Evolutionary conservation across 2,888 invertebrate genomes (phyloP).

Genomic region (Celastrina argiolus): DNA sequence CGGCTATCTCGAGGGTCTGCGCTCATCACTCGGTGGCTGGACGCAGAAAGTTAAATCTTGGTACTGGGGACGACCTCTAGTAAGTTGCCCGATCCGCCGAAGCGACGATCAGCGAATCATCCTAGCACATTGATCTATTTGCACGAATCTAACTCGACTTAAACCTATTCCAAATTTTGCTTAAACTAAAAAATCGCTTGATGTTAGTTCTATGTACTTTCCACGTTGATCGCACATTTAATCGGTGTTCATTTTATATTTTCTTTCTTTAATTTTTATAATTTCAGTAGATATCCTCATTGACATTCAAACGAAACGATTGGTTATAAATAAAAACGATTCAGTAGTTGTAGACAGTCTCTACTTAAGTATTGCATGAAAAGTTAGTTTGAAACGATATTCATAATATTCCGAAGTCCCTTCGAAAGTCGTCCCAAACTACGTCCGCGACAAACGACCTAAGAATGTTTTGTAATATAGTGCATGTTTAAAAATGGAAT

Average conservation of each 20-base stretch:
- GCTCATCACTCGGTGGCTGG: constrained; percentile 96
- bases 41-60: constrained; percentile 98
- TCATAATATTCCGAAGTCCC: constrained; percentile 22
- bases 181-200: constrained; percentile 68
- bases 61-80: constrained; percentile 98
- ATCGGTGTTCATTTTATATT: constrained; percentile 54
- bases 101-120: constrained; percentile 64
- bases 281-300: constrained; percentile 49
- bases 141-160: constrained; percentile 41
- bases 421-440: constrained; percentile 31
- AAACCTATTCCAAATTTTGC: constrained; percentile 62
- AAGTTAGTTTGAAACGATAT: constrained; percentile 39
- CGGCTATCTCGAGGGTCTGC: constrained; percentile 95
- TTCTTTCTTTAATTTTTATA: constrained; percentile 41
- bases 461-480: constrained; percentile 33
- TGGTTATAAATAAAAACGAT: constrained; percentile 31
- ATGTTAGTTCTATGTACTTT: constrained; percentile 59
- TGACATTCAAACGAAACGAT: constrained; percentile 51
- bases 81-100: constrained; percentile 83
- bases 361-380: constrained; percentile 65
- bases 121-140: constrained; percentile 64
- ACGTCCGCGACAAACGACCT: constrained; percentile 29
- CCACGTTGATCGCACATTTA: constrained; percentile 71
- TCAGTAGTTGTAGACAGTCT: constrained; percentile 65
- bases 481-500: constrained; percentile 46